These are phyloP conservation scores for Bemisia tabaci DNA, from an alignment of 1,140 invertebrate genomes.

Conservation along the genomic window DNA sequence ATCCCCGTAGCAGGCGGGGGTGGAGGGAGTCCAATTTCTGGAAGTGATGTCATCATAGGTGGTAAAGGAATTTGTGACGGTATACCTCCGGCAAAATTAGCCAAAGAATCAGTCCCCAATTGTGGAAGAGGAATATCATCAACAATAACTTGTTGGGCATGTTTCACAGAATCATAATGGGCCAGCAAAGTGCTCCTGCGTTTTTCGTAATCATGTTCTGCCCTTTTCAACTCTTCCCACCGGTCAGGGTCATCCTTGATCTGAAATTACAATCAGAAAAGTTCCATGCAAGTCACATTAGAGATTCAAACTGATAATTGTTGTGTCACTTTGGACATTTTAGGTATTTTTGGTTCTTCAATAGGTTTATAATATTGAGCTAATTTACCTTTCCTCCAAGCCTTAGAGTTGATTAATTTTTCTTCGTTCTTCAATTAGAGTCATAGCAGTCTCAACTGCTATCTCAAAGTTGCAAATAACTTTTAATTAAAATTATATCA, in stretches of 20 bases:
- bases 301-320: no score
- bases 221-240: slow-evolving; percentile 77
- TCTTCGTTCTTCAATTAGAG: no score
- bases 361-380: no score
- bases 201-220: slow-evolving; percentile 87
- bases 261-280: slow-evolving; percentile 42
- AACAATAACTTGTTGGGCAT: slow-evolving; percentile 79
- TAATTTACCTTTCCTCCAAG: no score
- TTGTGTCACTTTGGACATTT: no score
- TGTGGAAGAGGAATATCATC: slow-evolving; percentile 88
- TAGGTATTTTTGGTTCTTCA: no score
- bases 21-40: slow-evolving; percentile 30
- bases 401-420: no score
- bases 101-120: slow-evolving; percentile 25
- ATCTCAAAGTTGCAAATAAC: no score
- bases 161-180: slow-evolving; percentile 87
- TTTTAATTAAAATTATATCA: no score
- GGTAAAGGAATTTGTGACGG: slow-evolving; percentile 67
- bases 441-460: no score
- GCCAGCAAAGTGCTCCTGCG: slow-evolving; percentile 69
- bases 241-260: slow-evolving; percentile 93
- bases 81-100: slow-evolving; percentile 36
- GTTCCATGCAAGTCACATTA: no score
- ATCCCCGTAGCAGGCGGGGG: slow-evolving; percentile 40
- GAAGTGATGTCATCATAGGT: slow-evolving; percentile 33